phyloP scores from a whole-genome alignment of 2,797 vertebrate genomes.

The Varecia variegata region DNA sequence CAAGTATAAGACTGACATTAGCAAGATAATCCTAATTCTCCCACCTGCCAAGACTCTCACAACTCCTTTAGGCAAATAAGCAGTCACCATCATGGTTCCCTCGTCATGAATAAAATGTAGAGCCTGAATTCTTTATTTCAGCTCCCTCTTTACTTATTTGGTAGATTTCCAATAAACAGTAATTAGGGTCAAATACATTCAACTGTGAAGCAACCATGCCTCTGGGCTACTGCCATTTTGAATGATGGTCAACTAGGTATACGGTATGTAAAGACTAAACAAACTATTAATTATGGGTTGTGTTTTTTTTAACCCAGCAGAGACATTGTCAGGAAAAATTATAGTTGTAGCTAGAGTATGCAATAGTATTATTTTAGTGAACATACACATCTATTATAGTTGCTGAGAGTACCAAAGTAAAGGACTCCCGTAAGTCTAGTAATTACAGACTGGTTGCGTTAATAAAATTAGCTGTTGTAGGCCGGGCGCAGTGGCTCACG shows the following conservation, averaged over 20 bases:
- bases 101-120: neutral
- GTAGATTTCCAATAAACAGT: conserved; percentile 62
- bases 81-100: neutral
- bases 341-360: conserved; percentile 49
- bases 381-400: conserved; percentile 58
- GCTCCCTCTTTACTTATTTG: neutral
- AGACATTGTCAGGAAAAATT: conserved; percentile 57
- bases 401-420: conserved; percentile 63
- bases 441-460: conserved; percentile 78
- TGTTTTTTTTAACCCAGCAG: conserved; percentile 61
- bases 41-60: neutral
- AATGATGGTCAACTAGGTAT: conserved; percentile 65
- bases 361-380: conserved; percentile 59
- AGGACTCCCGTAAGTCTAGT: conserved; percentile 73
- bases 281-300: conserved; percentile 65
- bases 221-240: conserved; percentile 60
- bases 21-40: neutral
- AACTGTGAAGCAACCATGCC: conserved; percentile 56
- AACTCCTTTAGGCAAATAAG: neutral
- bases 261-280: conserved; percentile 66
- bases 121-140: neutral
- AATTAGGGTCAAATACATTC: conserved; percentile 74
- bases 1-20: neutral
- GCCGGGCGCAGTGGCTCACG: no score
- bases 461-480: conserved; percentile 77